Evolutionary conservation across 1,140 invertebrate genomes (phyloP).

Genomic region (Tetraneura akinire): DNA sequence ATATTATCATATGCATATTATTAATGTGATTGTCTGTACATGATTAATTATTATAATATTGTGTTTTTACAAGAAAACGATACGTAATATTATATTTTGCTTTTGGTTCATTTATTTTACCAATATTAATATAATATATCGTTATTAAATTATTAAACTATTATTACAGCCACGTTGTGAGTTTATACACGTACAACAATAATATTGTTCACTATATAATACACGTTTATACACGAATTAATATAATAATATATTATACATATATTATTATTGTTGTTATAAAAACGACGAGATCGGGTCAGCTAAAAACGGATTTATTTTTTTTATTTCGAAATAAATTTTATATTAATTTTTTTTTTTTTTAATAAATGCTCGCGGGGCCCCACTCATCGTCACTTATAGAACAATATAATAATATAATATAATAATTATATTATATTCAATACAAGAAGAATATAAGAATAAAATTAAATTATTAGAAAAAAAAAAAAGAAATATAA

Average conservation of each 20-base stretch:
- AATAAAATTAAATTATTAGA: too few relatives aligned
- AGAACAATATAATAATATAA: too few relatives aligned
- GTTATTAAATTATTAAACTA: constrained; percentile 41
- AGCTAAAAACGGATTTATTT: not conserved
- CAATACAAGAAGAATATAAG: too few relatives aligned
- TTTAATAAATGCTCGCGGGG: too few relatives aligned
- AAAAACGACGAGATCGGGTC: not conserved
- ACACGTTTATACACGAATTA: constrained; percentile 20
- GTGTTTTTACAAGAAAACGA: constrained; percentile 21
- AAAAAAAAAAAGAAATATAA: too few relatives aligned
- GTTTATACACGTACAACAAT: constrained; percentile 42
- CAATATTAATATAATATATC: not conserved
- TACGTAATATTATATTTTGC: not conserved
- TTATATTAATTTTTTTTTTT: too few relatives aligned
- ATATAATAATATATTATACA: constrained; percentile 2
- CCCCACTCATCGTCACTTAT: too few relatives aligned
- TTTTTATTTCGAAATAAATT: not conserved
- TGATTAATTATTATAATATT: too few relatives aligned
- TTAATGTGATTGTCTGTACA: too few relatives aligned
- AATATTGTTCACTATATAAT: not conserved
- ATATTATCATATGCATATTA: too few relatives aligned
- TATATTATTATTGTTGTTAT: too few relatives aligned
- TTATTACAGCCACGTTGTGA: constrained; percentile 46
- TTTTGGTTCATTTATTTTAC: constrained; percentile 8
- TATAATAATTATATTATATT: not conserved